These are phyloP conservation scores for Ennomos fuscantarius DNA, from an alignment of 2,888 invertebrate genomes.

Conservation along the genomic window DNA sequence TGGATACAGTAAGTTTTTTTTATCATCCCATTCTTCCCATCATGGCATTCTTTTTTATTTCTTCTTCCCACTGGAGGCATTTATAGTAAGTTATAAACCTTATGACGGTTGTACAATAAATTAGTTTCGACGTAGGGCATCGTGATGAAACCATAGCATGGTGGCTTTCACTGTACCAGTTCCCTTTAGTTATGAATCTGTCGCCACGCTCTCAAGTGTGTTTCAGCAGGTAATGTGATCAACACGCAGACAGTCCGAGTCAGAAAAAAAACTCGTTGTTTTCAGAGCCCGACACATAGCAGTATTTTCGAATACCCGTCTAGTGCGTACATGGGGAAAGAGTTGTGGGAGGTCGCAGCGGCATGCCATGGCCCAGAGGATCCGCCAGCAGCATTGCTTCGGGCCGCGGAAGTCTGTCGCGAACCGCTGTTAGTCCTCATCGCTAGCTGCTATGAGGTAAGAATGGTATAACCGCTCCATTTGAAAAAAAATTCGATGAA, in stretches of 20 bases:
- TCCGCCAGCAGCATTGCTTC: constrained; percentile 87
- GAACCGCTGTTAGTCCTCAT: constrained; percentile 87
- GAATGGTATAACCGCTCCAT: background rate
- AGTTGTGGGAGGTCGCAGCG: constrained; percentile 86
- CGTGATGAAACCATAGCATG: too few species aligned
- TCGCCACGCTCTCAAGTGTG: too few species aligned
- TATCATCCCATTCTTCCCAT: too few species aligned
- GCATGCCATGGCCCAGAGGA: constrained; percentile 89
- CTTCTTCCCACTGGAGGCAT: too few species aligned
- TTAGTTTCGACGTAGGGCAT: too few species aligned
- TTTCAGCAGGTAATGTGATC: too few species aligned
- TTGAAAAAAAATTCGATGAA: too few species aligned
- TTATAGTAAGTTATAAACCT: too few species aligned
- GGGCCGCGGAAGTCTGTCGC: constrained; percentile 83
- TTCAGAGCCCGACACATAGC: constrained; percentile 59
- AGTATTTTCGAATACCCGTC: constrained; percentile 72
- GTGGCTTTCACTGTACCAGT: background rate
- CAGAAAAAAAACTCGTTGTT: too few species aligned
- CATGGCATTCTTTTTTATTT: too few species aligned
- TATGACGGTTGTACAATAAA: too few species aligned
- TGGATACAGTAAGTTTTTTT: constrained; percentile 67
- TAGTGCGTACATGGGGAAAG: constrained; percentile 70
- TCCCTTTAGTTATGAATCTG: constrained; percentile 1
- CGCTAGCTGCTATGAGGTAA: constrained; percentile 89
- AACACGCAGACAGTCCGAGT: too few species aligned